These are phyloP conservation scores for Sebastiscus tertius DNA, from an alignment of 2,797 vertebrate species.

Conservation along the genomic window DNA sequence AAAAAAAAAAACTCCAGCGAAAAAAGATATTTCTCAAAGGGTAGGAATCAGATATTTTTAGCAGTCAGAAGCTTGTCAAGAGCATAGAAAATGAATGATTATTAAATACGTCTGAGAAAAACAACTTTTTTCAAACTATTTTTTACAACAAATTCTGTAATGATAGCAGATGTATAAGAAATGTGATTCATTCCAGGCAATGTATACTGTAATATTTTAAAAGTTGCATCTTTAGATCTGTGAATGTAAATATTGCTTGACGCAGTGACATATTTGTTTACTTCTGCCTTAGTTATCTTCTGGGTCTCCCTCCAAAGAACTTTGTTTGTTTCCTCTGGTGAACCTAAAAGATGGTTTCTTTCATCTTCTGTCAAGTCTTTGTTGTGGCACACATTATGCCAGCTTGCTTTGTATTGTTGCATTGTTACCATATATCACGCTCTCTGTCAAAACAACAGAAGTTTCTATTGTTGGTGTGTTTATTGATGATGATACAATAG, in stretches of 20 bases:
- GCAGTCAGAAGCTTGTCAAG: slow-evolving; percentile 19
- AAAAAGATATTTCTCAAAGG: slow-evolving; percentile 51
- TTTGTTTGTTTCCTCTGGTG: slow-evolving; percentile 31
- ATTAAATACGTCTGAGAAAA: neutral
- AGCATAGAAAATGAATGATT: slow-evolving; percentile 10
- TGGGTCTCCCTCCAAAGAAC: slow-evolving; percentile 7
- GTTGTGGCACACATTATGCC: slow-evolving; percentile 33
- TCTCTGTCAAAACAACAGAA: slow-evolving; percentile 41
- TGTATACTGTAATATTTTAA: neutral
- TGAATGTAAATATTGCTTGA: neutral
- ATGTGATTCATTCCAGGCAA: neutral
- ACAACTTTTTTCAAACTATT: neutral
- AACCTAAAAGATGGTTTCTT: slow-evolving; percentile 34
- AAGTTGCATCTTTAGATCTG: neutral
- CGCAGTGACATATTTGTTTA: slow-evolving; percentile 4
- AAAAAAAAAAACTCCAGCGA: slow-evolving; percentile 12
- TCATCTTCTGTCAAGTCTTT: slow-evolving; percentile 49
- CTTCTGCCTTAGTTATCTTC: neutral
- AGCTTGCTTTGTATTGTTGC: slow-evolving; percentile 18
- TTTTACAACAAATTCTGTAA: neutral
- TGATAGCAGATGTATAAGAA: neutral
- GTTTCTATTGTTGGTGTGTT: neutral
- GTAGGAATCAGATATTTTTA: slow-evolving; percentile 44
- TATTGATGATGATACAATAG: neutral
- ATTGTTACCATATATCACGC: slow-evolving; percentile 13